Evolutionary conservation across 1,140 invertebrate species (phyloP).

Genomic region (Mylabris phalerata): DNA sequence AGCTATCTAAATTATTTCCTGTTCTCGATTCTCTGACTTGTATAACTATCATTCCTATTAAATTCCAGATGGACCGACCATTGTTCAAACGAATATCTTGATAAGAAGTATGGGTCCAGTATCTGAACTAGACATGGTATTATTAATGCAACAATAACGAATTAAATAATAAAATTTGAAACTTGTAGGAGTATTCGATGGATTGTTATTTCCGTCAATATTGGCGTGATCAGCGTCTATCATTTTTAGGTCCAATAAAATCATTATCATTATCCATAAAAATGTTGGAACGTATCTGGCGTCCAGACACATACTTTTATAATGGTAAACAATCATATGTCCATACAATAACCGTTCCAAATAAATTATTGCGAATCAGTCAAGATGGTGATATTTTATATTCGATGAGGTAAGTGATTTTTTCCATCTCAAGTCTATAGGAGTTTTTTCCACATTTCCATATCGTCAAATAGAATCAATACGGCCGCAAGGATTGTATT

Average conservation of each 20-base stretch:
- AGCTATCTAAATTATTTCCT: not conserved
- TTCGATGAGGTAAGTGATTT: constrained; percentile 72
- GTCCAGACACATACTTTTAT: constrained; percentile 80
- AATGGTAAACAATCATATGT: constrained; percentile 79
- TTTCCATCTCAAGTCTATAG: not conserved
- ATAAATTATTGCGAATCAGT: constrained; percentile 82
- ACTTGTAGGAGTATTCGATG: constrained; percentile 84
- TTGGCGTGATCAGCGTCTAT: constrained; percentile 76
- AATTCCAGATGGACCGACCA: constrained; percentile 69
- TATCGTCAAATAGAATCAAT: not conserved
- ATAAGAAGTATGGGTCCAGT: constrained; percentile 93
- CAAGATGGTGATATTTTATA: constrained; percentile 89
- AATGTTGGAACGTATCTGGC: constrained; percentile 90
- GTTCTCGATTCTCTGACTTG: not conserved
- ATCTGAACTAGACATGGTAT: constrained; percentile 90
- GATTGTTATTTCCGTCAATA: constrained; percentile 94
- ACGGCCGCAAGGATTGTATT: too few relatives aligned
- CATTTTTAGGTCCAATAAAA: constrained; percentile 73
- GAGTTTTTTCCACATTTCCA: not conserved
- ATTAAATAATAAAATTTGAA: constrained; percentile 2
- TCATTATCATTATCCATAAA: constrained; percentile 80
- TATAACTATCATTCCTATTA: not conserved
- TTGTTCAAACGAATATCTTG: constrained; percentile 86
- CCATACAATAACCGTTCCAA: constrained; percentile 90
- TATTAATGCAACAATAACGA: constrained; percentile 18